These are phyloP conservation scores for Mormyrus hasselquistii DNA, from an alignment of 2,797 vertebrate genomes.

Conservation along the genomic window DNA sequence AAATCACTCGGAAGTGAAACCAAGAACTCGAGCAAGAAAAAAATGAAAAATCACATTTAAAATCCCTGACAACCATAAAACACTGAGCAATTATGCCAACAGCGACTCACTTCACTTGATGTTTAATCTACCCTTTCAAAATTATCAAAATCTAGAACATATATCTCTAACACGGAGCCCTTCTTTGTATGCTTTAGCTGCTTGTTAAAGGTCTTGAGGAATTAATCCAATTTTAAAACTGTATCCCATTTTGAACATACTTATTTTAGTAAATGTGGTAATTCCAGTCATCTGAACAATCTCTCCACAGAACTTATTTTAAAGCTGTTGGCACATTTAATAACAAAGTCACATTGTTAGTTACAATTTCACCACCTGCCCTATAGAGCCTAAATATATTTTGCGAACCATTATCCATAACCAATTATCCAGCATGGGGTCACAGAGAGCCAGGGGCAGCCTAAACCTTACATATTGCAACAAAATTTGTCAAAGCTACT, in stretches of 20 bases:
- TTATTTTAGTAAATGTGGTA: not conserved
- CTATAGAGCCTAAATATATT: not conserved
- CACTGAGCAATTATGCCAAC: slow-evolving; percentile 3
- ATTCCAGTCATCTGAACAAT: not conserved
- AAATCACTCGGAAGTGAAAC: slow-evolving; percentile 4
- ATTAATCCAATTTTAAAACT: slow-evolving; percentile 1
- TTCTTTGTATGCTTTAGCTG: not conserved
- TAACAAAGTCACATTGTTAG: not conserved
- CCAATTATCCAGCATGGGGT: not conserved
- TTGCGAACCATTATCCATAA: not conserved
- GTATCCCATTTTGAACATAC: not conserved
- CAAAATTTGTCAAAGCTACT: not conserved
- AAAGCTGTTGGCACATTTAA: not conserved
- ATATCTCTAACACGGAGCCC: not conserved
- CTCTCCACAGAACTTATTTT: not conserved
- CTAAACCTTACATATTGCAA: not conserved
- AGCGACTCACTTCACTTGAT: slow-evolving; percentile 1
- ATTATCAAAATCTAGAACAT: slow-evolving; percentile 7
- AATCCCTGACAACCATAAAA: slow-evolving; percentile 8
- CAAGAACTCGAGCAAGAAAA: not conserved
- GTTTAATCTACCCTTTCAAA: slow-evolving; percentile 5
- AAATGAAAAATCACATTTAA: slow-evolving; percentile 11
- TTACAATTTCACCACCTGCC: not conserved
- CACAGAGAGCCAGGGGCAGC: not conserved
- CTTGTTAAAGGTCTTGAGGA: slow-evolving; percentile 2